phyloP scores from a whole-genome alignment of 2,888 invertebrate genomes.

The Metopia argyrocephala region DNA sequence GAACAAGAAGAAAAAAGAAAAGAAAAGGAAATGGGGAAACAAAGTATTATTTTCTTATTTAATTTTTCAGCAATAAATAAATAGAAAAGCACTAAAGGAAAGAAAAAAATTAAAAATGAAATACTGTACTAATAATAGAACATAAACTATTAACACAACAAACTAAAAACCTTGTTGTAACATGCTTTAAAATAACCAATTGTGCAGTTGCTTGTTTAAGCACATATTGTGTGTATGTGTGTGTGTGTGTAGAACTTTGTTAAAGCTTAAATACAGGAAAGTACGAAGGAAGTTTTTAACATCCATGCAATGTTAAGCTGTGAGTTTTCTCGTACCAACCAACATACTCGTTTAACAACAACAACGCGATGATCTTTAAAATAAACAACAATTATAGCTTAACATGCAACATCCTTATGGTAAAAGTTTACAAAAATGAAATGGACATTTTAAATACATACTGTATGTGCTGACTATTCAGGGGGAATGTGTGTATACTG shows the following conservation, averaged over 20 bases:
- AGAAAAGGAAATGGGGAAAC: neutral
- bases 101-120: neutral
- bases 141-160: constrained; percentile 62
- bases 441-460: constrained; percentile 34
- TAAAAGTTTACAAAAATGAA: constrained; percentile 51
- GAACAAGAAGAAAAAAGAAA: constrained; percentile 38
- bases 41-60: constrained; percentile 14
- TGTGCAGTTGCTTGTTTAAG: constrained; percentile 7
- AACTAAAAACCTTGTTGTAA: constrained; percentile 52
- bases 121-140: constrained; percentile 40
- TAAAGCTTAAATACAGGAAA: constrained; percentile 35
- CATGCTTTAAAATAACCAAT: constrained; percentile 55
- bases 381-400: constrained; percentile 63
- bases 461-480: neutral
- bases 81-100: neutral
- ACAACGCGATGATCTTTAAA: constrained; percentile 55
- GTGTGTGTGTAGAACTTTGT: neutral
- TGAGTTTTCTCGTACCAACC: neutral
- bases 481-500: neutral
- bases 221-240: neutral
- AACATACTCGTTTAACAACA: too few species aligned
- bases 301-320: constrained; percentile 18
- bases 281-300: constrained; percentile 41
- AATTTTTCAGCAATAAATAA: constrained; percentile 15
- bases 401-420: constrained; percentile 63